Evolutionary conservation across 2,113 vertebrate species (phyloP).

Genomic region (Panurus biarmicus): DNA sequence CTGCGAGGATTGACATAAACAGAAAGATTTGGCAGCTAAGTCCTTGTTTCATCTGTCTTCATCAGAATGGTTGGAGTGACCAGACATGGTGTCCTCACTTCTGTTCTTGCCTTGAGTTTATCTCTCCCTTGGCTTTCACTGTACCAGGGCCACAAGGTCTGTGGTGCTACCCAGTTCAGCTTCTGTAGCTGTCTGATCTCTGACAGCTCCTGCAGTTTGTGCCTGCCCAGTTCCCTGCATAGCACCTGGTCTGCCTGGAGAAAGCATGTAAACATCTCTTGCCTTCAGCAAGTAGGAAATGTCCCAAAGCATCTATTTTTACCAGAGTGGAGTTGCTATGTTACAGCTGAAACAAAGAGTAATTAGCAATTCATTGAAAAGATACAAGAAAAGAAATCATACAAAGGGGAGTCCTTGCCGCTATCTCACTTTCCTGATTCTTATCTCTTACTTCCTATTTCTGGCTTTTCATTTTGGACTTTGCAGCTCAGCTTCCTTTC

Average conservation of each 20-base stretch:
- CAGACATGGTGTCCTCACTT: background rate
- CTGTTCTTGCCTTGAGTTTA: background rate
- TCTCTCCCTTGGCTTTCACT: background rate
- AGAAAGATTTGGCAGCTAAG: background rate
- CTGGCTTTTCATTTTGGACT: slow-evolving; percentile 58
- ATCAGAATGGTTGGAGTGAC: background rate
- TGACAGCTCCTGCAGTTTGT: background rate
- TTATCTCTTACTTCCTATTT: slow-evolving; percentile 58
- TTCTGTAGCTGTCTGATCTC: background rate
- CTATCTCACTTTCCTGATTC: slow-evolving; percentile 55
- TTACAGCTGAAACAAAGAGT: slow-evolving; percentile 45
- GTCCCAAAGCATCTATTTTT: slow-evolving; percentile 49
- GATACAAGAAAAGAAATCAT: slow-evolving; percentile 56
- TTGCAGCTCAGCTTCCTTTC: slow-evolving; percentile 58
- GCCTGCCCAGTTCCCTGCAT: background rate
- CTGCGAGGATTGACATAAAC: background rate
- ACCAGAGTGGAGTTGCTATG: background rate
- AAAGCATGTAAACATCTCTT: slow-evolving; percentile 16
- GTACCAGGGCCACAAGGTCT: background rate
- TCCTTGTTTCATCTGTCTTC: background rate
- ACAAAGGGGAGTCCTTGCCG: slow-evolving; percentile 24
- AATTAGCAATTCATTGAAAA: slow-evolving; percentile 58
- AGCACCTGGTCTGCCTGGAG: background rate
- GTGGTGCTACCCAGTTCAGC: background rate
- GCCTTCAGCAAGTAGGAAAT: slow-evolving; percentile 17